A percentile compares a stretch with the other conserved stretches of the same genome.
These are phyloP conservation scores for Thysanoteuthis rhombus DNA, from an alignment of 2,888 invertebrate species.

Conservation along the genomic window DNA sequence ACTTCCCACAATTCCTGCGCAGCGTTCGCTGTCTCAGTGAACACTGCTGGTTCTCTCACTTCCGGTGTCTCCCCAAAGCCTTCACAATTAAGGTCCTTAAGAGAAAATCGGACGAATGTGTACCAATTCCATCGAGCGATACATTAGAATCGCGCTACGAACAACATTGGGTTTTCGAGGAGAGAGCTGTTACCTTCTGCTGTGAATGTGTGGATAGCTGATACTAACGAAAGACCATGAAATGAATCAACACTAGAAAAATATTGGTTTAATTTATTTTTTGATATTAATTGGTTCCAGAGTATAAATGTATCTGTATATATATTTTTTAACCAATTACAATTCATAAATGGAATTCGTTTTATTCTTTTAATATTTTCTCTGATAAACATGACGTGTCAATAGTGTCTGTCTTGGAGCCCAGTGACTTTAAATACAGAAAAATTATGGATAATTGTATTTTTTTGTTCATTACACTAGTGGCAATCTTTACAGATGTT, in stretches of 20 bases:
- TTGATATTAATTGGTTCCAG: neutral
- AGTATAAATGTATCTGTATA: neutral
- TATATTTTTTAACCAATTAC: neutral
- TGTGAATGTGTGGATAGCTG: neutral
- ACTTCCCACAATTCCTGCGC: conserved; percentile 17
- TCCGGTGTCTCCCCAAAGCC: conserved; percentile 15
- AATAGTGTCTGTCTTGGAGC: no score
- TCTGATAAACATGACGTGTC: no score
- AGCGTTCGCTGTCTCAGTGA: conserved; percentile 18
- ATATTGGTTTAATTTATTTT: neutral
- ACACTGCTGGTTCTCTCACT: conserved; percentile 16
- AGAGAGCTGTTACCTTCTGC: neutral
- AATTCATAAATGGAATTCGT: neutral
- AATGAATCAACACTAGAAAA: neutral
- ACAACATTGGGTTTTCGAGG: neutral
- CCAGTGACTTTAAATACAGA: no score
- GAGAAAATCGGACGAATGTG: neutral
- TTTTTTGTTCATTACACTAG: no score
- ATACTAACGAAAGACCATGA: neutral
- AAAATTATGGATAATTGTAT: no score
- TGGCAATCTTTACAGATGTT: no score
- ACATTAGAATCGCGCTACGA: neutral
- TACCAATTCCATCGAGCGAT: neutral
- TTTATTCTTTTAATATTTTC: no score
- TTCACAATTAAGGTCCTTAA: neutral